A percentile compares a stretch with the other conserved stretches of the same genome.
Evolutionary conservation across 2,888 invertebrate genomes (phyloP).

Genomic region (Leucozona laternaria): DNA sequence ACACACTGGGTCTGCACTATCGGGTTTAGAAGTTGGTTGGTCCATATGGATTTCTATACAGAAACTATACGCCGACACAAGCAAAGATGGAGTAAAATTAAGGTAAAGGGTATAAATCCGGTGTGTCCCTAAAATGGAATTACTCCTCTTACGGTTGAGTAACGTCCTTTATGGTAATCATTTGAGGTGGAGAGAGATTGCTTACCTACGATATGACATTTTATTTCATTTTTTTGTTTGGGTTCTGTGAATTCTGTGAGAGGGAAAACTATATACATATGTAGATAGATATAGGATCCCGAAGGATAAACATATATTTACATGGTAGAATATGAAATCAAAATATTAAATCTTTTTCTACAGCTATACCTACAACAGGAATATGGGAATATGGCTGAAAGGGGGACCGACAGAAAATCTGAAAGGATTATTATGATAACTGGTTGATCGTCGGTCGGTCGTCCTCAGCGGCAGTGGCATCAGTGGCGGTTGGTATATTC

Average conservation of each 20-base stretch:
- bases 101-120: constrained; percentile 59
- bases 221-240: constrained; percentile 5
- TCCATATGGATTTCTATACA: constrained; percentile 5
- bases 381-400: constrained; percentile 12
- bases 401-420: constrained; percentile 18
- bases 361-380: neutral
- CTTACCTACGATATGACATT: constrained; percentile 53
- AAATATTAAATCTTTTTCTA: constrained; percentile 65
- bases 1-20: neutral
- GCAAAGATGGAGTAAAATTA: constrained; percentile 50
- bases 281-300: constrained; percentile 21
- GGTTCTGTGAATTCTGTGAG: neutral
- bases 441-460: constrained; percentile 42
- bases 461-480: neutral
- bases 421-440: constrained; percentile 69
- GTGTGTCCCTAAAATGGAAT: constrained; percentile 46
- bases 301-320: neutral
- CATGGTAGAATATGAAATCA: constrained; percentile 59
- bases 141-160: constrained; percentile 57
- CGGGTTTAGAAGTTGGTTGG: constrained; percentile 21
- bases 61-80: neutral
- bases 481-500: neutral
- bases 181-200: constrained; percentile 62
- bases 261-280: neutral
- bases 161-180: constrained; percentile 71